Percentiles rank a stretch among this genome's conserved stretches.
These are phyloP conservation scores for Loripinus fragilis DNA, from an alignment of 2,888 invertebrate species.

Conservation along the genomic window DNA sequence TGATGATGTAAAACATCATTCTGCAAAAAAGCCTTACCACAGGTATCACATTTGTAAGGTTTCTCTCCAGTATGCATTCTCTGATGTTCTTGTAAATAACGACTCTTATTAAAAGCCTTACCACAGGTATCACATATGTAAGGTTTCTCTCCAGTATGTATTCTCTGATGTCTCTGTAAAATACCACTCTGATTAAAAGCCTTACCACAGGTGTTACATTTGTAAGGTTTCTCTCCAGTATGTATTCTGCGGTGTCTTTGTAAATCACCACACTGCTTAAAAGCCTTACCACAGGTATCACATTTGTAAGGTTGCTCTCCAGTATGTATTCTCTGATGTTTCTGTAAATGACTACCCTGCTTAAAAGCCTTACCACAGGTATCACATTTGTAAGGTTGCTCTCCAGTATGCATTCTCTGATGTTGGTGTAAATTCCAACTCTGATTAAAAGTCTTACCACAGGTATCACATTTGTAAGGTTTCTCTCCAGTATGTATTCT, in stretches of 20 bases:
- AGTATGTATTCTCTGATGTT: background rate
- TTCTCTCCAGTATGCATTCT: conserved; percentile 6
- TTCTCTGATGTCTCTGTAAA: background rate
- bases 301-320: background rate
- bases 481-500: background rate
- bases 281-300: background rate
- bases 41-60: background rate
- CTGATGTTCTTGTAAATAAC: background rate
- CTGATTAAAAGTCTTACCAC: background rate
- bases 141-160: background rate
- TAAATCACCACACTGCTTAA: background rate
- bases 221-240: conserved; percentile 3
- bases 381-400: background rate
- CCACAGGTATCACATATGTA: background rate
- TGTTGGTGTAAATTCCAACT: background rate
- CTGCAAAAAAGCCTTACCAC: background rate
- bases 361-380: background rate
- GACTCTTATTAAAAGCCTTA: background rate
- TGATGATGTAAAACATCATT: background rate
- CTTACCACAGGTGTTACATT: background rate
- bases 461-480: background rate
- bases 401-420: background rate
- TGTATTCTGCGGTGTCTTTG: background rate
- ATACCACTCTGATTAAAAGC: background rate
- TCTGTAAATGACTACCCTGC: background rate